Conservation (phyloP, 2,113 vertebrate genomes). For the Myrmophylax atrothorax region DNA sequence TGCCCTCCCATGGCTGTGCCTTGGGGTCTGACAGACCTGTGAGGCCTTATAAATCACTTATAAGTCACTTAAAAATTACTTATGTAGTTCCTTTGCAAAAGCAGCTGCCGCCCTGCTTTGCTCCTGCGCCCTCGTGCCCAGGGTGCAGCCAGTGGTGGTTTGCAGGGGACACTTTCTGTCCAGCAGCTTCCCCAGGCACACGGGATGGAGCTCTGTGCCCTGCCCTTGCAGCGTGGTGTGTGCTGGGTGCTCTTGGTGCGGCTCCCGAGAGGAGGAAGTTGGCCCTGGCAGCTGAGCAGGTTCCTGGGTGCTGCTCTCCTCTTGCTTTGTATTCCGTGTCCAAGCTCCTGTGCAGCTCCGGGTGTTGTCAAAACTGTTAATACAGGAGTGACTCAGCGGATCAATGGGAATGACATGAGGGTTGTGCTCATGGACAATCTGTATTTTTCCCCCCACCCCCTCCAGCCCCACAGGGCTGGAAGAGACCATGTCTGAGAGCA, state of each 20-base stretch:
- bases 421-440: slow-evolving; percentile 9
- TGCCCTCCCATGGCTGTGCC: not conserved
- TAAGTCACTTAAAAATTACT: not conserved
- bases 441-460: not conserved
- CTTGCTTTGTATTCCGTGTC: not conserved
- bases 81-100: not conserved
- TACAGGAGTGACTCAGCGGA: slow-evolving; percentile 68
- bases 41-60: not conserved
- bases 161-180: not conserved
- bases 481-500: not conserved
- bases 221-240: not conserved
- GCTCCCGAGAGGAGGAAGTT: slow-evolving; percentile 4
- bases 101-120: not conserved
- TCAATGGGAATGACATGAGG: slow-evolving; percentile 53
- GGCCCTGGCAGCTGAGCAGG: not conserved
- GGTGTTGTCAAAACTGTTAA: slow-evolving; percentile 45
- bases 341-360: slow-evolving; percentile 11
- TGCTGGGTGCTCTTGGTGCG: not conserved
- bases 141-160: not conserved
- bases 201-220: not conserved
- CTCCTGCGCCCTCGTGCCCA: fast-evolving
- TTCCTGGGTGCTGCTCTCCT: not conserved
- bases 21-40: not conserved
- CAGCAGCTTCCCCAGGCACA: not conserved
- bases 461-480: slow-evolving; percentile 23